These are phyloP conservation scores for Eubasilissa regina DNA, from an alignment of 1,140 invertebrate species.

Conservation along the genomic window DNA sequence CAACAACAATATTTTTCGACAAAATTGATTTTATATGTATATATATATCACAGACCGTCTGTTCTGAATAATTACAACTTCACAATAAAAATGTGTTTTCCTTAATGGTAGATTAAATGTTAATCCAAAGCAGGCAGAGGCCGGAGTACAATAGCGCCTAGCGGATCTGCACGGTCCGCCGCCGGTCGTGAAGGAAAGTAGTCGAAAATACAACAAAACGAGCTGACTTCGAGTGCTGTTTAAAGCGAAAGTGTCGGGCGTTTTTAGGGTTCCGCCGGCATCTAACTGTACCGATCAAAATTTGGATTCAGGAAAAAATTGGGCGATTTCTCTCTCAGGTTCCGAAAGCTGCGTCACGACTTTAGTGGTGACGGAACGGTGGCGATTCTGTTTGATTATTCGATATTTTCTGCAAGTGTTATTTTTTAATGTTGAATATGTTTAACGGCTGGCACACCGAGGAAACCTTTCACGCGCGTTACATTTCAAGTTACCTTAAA, in stretches of 20 bases:
- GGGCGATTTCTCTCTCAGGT: slow-evolving; percentile 6
- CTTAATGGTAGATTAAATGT: background rate
- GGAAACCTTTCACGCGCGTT: no score
- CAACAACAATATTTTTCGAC: no score
- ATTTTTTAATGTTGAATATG: no score
- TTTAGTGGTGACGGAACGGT: background rate
- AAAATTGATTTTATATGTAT: no score
- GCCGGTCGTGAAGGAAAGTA: slow-evolving; percentile 12
- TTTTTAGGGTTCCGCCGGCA: slow-evolving; percentile 6
- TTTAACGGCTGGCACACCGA: no score
- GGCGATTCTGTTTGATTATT: no score
- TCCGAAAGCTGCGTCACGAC: background rate
- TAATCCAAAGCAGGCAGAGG: background rate
- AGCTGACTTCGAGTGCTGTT: background rate
- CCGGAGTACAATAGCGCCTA: no score
- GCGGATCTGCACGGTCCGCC: background rate
- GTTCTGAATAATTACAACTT: no score
- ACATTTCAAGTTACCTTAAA: no score
- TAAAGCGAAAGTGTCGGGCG: slow-evolving; percentile 9
- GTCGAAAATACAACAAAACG: slow-evolving; percentile 1
- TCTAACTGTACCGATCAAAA: background rate
- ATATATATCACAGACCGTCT: no score
- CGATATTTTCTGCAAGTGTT: no score
- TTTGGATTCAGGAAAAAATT: slow-evolving; percentile 8
- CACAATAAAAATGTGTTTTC: no score